Conservation (phyloP, 53 echinoderm and acorn worm species). For the Pentamera pediparva region DNA sequence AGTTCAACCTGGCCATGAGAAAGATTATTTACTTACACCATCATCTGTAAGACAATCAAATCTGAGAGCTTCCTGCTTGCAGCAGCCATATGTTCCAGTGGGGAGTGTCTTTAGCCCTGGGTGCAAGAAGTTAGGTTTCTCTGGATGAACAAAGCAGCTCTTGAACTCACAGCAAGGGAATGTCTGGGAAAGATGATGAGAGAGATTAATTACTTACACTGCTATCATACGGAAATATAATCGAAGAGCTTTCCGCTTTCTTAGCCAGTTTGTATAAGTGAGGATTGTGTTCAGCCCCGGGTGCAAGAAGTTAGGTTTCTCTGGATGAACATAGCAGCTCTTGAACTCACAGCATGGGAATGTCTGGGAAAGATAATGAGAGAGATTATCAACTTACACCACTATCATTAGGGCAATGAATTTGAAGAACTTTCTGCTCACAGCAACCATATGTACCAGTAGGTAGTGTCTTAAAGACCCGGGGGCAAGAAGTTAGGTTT, state of each 20-base stretch:
- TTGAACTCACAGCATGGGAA: conserved; percentile 74
- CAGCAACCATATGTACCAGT: conserved; percentile 77
- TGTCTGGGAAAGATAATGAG: conserved; percentile 27
- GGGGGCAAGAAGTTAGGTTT: conserved; percentile 55
- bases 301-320: conserved; percentile 59
- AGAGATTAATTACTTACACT: too few relatives aligned
- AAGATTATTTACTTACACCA: too few relatives aligned
- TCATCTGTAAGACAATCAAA: too few relatives aligned
- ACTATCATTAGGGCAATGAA: not conserved
- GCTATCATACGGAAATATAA: not conserved
- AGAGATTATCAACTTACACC: too few relatives aligned
- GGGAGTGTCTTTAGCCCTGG: conserved; percentile 37
- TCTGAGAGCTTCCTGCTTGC: not conserved
- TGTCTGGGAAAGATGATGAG: conserved; percentile 25
- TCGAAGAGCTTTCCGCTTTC: not conserved
- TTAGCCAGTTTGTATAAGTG: conserved; percentile 65
- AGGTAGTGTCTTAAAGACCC: conserved; percentile 30
- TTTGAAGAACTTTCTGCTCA: not conserved
- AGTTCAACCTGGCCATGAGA: too few relatives aligned
- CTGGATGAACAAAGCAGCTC: conserved; percentile 78
- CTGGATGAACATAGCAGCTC: conserved; percentile 78
- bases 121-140: conserved; percentile 59
- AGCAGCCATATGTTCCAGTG: conserved; percentile 73
- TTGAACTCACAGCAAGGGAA: conserved; percentile 74
- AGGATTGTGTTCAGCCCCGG: conserved; percentile 35